These are phyloP conservation scores for Epizoanthus stellaris DNA, from an alignment of 92 coral and sea anemone genomes.

Conservation along the genomic window DNA sequence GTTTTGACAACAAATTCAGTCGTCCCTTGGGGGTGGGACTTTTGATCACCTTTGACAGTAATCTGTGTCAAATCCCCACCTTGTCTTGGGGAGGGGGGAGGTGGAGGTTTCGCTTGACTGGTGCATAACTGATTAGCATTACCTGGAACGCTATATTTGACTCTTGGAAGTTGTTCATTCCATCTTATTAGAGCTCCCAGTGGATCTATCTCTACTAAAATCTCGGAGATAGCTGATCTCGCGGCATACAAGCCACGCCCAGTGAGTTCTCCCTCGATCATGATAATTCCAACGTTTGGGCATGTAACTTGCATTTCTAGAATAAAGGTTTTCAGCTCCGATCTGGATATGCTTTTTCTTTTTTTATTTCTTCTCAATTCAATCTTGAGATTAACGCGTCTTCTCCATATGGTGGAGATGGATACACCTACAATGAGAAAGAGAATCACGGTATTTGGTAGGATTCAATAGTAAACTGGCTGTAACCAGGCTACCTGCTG, in stretches of 20 bases:
- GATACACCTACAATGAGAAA: background rate
- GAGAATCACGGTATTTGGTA: background rate
- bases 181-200: slow-evolving; percentile 13
- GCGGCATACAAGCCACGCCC: background rate
- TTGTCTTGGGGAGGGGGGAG: too few species aligned
- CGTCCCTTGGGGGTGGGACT: too few species aligned
- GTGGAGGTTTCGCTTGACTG: too few species aligned
- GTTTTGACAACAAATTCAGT: too few species aligned
- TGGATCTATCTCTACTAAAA: slow-evolving; percentile 8
- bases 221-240: slow-evolving; percentile 8
- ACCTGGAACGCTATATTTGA: slow-evolving; percentile 25
- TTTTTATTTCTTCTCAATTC: background rate
- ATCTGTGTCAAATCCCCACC: too few species aligned
- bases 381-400: background rate
- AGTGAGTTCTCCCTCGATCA: slow-evolving; percentile 14
- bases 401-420: background rate
- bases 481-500: too few species aligned
- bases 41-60: too few species aligned
- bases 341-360: background rate
- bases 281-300: slow-evolving; percentile 16
- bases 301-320: background rate
- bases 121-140: background rate
- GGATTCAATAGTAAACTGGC: background rate
- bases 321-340: background rate
- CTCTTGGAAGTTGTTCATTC: slow-evolving; percentile 19